A percentile compares a stretch with the other conserved stretches of the same genome.
Conservation (phyloP, 1,140 invertebrate species). For the Probaryconus sp. region DNA sequence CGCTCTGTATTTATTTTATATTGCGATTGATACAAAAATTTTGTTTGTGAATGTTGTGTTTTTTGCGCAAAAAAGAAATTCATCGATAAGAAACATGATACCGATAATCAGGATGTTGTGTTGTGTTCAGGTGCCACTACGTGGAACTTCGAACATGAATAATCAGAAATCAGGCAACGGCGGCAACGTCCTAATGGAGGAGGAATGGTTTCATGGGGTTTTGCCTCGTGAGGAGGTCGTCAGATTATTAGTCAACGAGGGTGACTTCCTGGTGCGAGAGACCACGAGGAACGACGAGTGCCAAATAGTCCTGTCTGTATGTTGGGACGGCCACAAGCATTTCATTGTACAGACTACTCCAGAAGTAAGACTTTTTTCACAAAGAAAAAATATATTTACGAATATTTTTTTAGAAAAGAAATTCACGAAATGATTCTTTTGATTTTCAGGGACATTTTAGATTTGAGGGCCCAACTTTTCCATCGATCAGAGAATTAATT, state of each 20-base stretch:
- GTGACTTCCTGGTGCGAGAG: slow-evolving; percentile 96
- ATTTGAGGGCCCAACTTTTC: slow-evolving; percentile 95
- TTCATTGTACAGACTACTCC: slow-evolving; percentile 97
- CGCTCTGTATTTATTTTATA: no score
- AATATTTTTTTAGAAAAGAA: no score
- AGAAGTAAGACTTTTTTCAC: no score
- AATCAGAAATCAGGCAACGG: slow-evolving; percentile 71
- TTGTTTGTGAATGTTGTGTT: slow-evolving; percentile 1
- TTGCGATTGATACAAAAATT: background rate
- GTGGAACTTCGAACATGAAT: slow-evolving; percentile 68
- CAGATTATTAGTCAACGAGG: slow-evolving; percentile 89
- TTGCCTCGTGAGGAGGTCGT: slow-evolving; percentile 97
- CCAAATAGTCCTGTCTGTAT: slow-evolving; percentile 95
- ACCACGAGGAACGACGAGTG: slow-evolving; percentile 95
- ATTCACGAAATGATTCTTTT: no score
- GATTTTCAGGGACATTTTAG: slow-evolving; percentile 89
- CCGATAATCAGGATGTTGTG: slow-evolving; percentile 12
- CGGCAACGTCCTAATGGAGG: slow-evolving; percentile 83
- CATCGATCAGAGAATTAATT: slow-evolving; percentile 94
- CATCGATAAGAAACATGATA: background rate
- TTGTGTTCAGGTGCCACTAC: slow-evolving; percentile 66
- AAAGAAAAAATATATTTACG: no score
- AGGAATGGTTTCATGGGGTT: slow-evolving; percentile 99
- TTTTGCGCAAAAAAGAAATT: no score
- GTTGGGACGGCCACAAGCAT: slow-evolving; percentile 97